Conservation (phyloP, 2,797 vertebrate genomes). For the Neosalanx taihuensis region DNA sequence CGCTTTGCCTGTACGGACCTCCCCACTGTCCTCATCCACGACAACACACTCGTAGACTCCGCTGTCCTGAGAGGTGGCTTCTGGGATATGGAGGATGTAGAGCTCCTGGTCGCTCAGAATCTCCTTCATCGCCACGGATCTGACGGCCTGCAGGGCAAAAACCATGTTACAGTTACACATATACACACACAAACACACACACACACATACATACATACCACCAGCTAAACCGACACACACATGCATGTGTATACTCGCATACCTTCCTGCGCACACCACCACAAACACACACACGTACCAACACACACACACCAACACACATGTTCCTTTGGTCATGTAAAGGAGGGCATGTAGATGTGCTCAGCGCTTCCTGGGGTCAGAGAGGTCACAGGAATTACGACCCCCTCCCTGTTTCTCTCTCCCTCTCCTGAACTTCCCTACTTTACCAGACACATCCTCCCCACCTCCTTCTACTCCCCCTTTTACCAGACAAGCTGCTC, state of each 20-base stretch:
- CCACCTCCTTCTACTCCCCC: too few species aligned
- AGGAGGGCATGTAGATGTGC: constrained; percentile 37
- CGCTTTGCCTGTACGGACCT: constrained; percentile 75
- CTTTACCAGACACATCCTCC: too few species aligned
- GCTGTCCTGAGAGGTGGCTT: constrained; percentile 81
- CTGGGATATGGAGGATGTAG: constrained; percentile 81
- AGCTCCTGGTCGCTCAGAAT: constrained; percentile 60
- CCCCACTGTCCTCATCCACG: constrained; percentile 67
- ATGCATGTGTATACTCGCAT: constrained; percentile 4
- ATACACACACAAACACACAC: constrained; percentile 1
- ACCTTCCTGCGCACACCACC: constrained; percentile 3
- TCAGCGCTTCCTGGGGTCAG: constrained; percentile 40
- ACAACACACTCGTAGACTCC: constrained; percentile 88
- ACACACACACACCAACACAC: constrained; percentile 11
- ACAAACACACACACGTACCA: constrained; percentile 31
- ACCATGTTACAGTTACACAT: background rate
- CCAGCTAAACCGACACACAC: constrained; percentile 28
- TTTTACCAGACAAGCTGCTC: too few species aligned
- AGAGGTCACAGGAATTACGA: constrained; percentile 55
- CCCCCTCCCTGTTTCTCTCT: constrained; percentile 49
- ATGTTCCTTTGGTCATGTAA: constrained; percentile 2
- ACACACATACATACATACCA: constrained; percentile 17
- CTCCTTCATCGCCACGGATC: constrained; percentile 56
- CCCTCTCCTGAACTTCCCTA: constrained; percentile 1
- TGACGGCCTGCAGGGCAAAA: constrained; percentile 71